These are phyloP conservation scores for Brachionus paranguensis DNA, from an alignment of 1,140 invertebrate species.

Conservation along the genomic window DNA sequence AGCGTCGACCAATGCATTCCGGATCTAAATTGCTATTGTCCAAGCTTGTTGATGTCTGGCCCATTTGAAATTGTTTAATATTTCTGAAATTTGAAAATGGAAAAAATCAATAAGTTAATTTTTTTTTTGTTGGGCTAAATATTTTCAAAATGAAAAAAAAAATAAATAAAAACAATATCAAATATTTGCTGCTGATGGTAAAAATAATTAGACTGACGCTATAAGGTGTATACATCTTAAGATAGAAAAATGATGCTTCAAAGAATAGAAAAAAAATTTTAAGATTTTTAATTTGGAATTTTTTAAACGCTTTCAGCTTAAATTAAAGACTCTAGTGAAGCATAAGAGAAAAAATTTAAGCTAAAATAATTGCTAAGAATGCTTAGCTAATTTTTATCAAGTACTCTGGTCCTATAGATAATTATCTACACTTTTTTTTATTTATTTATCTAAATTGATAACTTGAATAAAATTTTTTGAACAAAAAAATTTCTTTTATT, in stretches of 20 bases:
- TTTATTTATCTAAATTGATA: neutral
- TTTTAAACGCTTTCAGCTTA: neutral
- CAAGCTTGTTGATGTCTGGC: conserved; percentile 23
- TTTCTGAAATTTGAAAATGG: neutral
- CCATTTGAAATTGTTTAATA: neutral
- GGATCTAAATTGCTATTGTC: conserved; percentile 35
- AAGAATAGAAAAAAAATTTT: neutral
- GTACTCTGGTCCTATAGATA: neutral
- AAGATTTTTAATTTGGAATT: neutral
- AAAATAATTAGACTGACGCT: neutral
- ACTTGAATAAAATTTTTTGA: neutral
- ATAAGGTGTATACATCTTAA: neutral
- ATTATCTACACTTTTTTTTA: neutral
- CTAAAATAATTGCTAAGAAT: neutral
- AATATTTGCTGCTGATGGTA: neutral
- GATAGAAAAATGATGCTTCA: neutral
- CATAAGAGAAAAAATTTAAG: neutral
- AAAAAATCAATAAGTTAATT: neutral
- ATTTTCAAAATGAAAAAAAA: neutral
- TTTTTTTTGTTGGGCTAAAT: neutral
- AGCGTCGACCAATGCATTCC: conserved; percentile 29
- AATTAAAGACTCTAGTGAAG: neutral
- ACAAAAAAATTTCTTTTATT: neutral
- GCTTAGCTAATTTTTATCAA: neutral
- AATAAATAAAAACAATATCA: neutral